A percentile compares a stretch with the other conserved stretches of the same genome.
Evolutionary conservation across 37 sponge, comb jelly and placozoan species (phyloP).

Genomic region (Cliona cf. orientalis): DNA sequence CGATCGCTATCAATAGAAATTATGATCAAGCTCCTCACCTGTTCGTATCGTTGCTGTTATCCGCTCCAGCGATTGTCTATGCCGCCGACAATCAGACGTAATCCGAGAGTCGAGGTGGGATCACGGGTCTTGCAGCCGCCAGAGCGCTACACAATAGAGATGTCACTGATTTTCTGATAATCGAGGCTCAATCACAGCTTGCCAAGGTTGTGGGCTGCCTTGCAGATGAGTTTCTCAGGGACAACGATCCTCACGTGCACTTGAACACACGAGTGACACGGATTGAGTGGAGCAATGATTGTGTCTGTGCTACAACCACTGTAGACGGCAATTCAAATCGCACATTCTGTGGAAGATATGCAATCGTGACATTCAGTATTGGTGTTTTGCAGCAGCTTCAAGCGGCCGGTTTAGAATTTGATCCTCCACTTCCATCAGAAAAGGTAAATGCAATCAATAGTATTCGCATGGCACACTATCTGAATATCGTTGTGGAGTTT

Average conservation of each 20-base stretch:
- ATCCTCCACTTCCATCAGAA: slow-evolving; percentile 19
- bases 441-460: slow-evolving; percentile 29
- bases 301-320: slow-evolving; percentile 49
- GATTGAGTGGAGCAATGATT: slow-evolving; percentile 37
- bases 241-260: slow-evolving; percentile 17
- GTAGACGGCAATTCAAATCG: background rate
- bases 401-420: background rate
- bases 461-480: slow-evolving; percentile 29
- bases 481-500: slow-evolving; percentile 36
- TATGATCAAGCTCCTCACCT: no score
- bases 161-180: no score
- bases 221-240: background rate
- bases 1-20: no score
- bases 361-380: slow-evolving; percentile 55
- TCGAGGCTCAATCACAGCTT: no score
- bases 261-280: slow-evolving; percentile 19
- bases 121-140: no score
- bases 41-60: no score
- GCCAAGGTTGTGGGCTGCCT: slow-evolving; percentile 15
- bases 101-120: no score
- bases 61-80: no score
- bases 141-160: no score
- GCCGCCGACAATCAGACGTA: no score
- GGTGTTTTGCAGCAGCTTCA: slow-evolving; percentile 34
- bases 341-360: slow-evolving; percentile 31